phyloP scores from a whole-genome alignment of 2,113 vertebrate genomes.

The Aramus guarauna region DNA sequence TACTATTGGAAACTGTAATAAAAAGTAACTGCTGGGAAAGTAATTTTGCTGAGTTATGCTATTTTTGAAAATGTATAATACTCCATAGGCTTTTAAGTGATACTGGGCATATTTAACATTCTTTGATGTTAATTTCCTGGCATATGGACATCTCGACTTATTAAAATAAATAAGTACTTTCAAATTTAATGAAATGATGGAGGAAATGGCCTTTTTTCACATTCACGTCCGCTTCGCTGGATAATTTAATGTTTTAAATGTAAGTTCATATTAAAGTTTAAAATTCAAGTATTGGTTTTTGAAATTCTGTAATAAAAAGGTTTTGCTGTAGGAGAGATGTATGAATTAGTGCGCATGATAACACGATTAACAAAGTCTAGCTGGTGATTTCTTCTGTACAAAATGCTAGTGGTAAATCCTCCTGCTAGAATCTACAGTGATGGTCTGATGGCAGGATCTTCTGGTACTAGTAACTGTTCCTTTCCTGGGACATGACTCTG shows the following conservation, averaged over 20 bases:
- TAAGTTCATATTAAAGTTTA: constrained; percentile 65
- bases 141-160: constrained; percentile 69
- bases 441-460: neutral
- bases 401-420: constrained; percentile 67
- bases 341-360: constrained; percentile 55
- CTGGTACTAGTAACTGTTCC: neutral
- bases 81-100: constrained; percentile 45
- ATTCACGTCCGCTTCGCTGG: constrained; percentile 55
- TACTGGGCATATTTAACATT: constrained; percentile 65
- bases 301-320: constrained; percentile 55
- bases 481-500: neutral
- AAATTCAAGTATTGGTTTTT: constrained; percentile 65
- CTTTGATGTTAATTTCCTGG: constrained; percentile 77
- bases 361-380: constrained; percentile 67
- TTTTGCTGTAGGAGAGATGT: constrained; percentile 59
- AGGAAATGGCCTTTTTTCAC: constrained; percentile 53
- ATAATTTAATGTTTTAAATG: constrained; percentile 70
- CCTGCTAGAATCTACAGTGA: neutral
- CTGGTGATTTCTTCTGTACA: constrained; percentile 71
- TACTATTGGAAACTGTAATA: neutral
- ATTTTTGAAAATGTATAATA: constrained; percentile 57
- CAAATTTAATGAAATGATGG: constrained; percentile 71
- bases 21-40: constrained; percentile 42
- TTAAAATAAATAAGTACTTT: constrained; percentile 72
- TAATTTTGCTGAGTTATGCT: constrained; percentile 45